A percentile compares a stretch with the other conserved stretches of the same genome.
These are phyloP conservation scores for Nothura maculosa DNA, from an alignment of 2,797 vertebrate genomes.

Conservation along the genomic window DNA sequence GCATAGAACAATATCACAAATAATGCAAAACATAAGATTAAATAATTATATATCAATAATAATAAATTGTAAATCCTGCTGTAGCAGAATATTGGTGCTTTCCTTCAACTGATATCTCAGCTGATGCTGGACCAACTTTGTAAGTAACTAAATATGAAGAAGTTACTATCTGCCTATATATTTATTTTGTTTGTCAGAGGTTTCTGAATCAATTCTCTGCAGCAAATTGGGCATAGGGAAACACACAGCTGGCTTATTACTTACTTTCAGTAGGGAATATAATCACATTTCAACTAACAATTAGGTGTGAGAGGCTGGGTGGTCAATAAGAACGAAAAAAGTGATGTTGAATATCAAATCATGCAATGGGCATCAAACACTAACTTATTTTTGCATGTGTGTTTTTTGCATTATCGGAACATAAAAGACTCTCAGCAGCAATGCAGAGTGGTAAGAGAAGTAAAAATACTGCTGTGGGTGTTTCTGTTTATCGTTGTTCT, in stretches of 20 bases:
- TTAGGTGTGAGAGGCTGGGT: slow-evolving; percentile 30
- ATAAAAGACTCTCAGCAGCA: not conserved
- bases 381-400: slow-evolving; percentile 31
- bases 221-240: not conserved
- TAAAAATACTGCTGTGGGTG: slow-evolving; percentile 1
- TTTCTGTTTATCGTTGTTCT: not conserved
- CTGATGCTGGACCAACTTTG: not conserved
- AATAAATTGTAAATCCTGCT: not conserved
- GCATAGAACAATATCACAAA: not conserved
- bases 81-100: not conserved
- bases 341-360: not conserved
- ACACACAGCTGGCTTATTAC: slow-evolving; percentile 14
- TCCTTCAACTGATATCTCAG: not conserved
- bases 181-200: not conserved
- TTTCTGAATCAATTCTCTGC: not conserved
- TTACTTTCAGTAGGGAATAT: slow-evolving; percentile 37
- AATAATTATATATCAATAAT: not conserved
- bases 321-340: not conserved
- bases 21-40: not conserved
- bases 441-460: slow-evolving; percentile 15
- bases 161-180: rapidly evolving
- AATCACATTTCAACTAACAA: slow-evolving; percentile 26
- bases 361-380: not conserved
- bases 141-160: not conserved
- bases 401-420: slow-evolving; percentile 55